These are phyloP conservation scores for Phoenicopterus ruber DNA, from an alignment of 2,113 vertebrate species.

Conservation along the genomic window DNA sequence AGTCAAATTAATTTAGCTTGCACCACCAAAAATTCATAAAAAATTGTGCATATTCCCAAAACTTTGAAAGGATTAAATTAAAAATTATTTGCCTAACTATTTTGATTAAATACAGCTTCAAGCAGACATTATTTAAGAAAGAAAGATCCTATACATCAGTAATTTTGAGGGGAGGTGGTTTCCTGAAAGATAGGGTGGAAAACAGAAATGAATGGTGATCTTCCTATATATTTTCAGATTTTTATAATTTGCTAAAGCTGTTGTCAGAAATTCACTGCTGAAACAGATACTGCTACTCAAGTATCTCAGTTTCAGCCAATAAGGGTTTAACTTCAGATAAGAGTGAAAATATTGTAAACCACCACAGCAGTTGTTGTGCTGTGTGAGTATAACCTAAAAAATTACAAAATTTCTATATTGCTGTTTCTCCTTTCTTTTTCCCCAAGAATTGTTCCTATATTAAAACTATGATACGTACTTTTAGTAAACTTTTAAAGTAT, in stretches of 20 bases:
- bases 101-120: not conserved
- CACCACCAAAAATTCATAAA: not conserved
- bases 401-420: not conserved
- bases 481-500: not conserved
- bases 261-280: not conserved
- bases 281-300: not conserved
- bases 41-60: not conserved
- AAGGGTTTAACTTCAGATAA: not conserved
- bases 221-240: not conserved
- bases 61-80: not conserved
- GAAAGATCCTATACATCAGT: not conserved
- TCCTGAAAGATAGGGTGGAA: not conserved
- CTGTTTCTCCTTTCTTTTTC: not conserved
- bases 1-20: not conserved
- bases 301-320: not conserved
- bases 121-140: not conserved
- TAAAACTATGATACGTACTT: not conserved
- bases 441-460: not conserved
- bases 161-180: rapidly evolving
- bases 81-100: not conserved
- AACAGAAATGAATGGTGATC: not conserved
- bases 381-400: not conserved
- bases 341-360: not conserved
- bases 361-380: not conserved
- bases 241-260: not conserved